Conservation (phyloP, 2,113 vertebrate species). For the Zapornia atra region DNA sequence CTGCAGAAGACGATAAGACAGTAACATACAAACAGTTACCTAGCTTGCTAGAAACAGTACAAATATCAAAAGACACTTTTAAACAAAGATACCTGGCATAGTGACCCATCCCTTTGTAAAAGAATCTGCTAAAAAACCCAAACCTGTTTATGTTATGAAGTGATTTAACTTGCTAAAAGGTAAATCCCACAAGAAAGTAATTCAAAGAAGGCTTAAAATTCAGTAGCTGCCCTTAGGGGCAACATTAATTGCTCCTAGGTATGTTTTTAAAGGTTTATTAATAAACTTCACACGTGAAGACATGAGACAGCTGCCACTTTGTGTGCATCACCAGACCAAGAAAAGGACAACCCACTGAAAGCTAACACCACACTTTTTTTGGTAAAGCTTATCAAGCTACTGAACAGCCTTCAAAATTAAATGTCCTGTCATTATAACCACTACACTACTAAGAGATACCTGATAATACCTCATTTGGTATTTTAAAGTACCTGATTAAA, state of each 20-base stretch:
- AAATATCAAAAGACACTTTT: not conserved
- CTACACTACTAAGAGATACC: not conserved
- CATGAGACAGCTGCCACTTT: constrained; percentile 10
- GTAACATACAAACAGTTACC: not conserved
- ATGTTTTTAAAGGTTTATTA: constrained; percentile 53
- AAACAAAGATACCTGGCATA: not conserved
- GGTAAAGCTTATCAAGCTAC: not conserved
- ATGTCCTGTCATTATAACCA: not conserved
- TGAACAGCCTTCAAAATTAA: constrained; percentile 10
- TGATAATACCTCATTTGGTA: not conserved
- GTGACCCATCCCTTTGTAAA: not conserved
- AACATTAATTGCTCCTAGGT: not conserved
- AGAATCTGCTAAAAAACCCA: not conserved
- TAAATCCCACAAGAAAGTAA: not conserved
- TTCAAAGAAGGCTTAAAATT: not conserved
- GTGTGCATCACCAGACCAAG: constrained; percentile 10
- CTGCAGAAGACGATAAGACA: not conserved
- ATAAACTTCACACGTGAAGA: constrained; percentile 23
- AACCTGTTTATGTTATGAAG: not conserved
- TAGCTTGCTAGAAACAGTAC: not conserved
- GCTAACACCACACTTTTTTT: not conserved
- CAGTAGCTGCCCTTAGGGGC: not conserved
- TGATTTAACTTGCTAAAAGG: not conserved
- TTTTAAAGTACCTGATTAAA: constrained; percentile 2
- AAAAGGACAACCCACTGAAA: constrained; percentile 4